These are phyloP conservation scores for Notolepis coatsorum DNA, from an alignment of 2,797 vertebrate genomes.

Conservation along the genomic window DNA sequence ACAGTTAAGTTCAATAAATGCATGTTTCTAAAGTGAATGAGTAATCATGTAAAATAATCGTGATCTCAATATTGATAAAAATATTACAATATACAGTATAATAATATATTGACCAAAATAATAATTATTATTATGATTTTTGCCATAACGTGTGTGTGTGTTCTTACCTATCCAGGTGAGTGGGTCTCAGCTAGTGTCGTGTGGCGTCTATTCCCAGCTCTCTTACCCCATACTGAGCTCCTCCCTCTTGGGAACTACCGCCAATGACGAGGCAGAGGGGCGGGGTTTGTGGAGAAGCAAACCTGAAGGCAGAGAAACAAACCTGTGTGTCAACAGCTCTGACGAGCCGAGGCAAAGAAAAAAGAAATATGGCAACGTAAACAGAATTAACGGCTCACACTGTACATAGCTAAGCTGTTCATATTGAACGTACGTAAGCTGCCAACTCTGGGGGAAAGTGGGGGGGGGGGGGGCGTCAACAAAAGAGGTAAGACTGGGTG, in stretches of 20 bases:
- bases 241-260: conserved; percentile 27
- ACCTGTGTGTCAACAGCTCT: conserved; percentile 21
- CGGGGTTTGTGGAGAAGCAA: neutral
- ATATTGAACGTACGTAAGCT: too few species aligned
- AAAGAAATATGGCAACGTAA: neutral
- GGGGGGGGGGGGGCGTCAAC: too few species aligned
- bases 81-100: too few species aligned
- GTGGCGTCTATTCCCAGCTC: conserved; percentile 25
- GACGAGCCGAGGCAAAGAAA: neutral
- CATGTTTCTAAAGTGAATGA: too few species aligned
- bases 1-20: too few species aligned
- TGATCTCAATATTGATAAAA: too few species aligned
- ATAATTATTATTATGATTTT: too few species aligned
- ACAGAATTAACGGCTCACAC: neutral
- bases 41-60: too few species aligned
- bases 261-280: conserved; percentile 19
- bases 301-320: conserved; percentile 47
- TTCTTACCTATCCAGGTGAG: conserved; percentile 64
- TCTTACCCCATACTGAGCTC: conserved; percentile 72
- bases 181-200: conserved; percentile 41
- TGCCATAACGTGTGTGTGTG: neutral
- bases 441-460: too few species aligned
- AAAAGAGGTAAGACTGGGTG: too few species aligned
- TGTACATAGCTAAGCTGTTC: neutral
- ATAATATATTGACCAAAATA: too few species aligned